These are phyloP conservation scores for Pagrus major DNA, from an alignment of 2,113 vertebrate species.

Conservation along the genomic window DNA sequence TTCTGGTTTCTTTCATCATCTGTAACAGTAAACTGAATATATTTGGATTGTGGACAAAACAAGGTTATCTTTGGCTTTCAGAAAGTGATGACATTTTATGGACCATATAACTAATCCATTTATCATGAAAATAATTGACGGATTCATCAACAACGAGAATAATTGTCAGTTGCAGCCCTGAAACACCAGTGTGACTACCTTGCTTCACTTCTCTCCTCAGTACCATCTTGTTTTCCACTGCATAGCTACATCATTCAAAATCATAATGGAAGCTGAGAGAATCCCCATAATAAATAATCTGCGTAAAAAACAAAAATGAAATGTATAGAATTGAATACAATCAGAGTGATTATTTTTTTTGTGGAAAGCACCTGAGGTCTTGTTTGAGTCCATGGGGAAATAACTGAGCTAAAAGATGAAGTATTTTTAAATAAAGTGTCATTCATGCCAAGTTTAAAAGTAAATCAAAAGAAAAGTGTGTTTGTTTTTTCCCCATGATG, in stretches of 20 bases:
- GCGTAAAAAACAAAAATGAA: not conserved
- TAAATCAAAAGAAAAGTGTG: not conserved
- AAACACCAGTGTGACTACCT: no score
- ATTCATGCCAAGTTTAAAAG: not conserved
- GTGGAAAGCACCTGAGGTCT: not conserved
- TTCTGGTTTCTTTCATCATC: not conserved
- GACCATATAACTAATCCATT: no score
- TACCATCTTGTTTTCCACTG: not conserved
- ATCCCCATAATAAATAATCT: not conserved
- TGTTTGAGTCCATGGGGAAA: no score
- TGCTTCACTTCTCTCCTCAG: not conserved
- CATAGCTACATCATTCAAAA: not conserved
- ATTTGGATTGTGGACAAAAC: no score
- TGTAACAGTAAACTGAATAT: no score
- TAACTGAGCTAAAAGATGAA: not conserved
- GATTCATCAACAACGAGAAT: no score
- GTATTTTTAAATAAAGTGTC: not conserved
- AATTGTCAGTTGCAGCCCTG: no score
- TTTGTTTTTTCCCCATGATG: not conserved
- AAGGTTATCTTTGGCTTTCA: no score
- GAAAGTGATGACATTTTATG: no score
- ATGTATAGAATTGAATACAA: not conserved
- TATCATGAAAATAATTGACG: no score
- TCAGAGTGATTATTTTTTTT: not conserved
- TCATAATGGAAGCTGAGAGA: not conserved